Conservation (phyloP, 92 coral and sea anemone species). For the Epizoanthus illoricatus region DNA sequence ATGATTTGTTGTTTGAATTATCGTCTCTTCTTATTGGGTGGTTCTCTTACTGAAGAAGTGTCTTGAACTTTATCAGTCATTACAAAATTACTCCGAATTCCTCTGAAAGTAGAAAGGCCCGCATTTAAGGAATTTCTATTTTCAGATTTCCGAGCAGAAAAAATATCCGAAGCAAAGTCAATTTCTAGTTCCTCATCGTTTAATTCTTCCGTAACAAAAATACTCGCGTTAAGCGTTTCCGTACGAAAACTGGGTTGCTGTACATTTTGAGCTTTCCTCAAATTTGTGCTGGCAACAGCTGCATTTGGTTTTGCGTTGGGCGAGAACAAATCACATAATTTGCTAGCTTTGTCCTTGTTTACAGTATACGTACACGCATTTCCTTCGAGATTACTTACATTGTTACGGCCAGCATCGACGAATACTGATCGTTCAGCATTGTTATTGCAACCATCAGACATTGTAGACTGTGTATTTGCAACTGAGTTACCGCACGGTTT, state of each 20-base stretch:
- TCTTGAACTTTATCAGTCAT: neutral
- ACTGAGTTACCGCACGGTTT: neutral
- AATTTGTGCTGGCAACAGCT: neutral
- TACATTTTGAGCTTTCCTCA: neutral
- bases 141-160: neutral
- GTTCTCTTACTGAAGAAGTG: neutral
- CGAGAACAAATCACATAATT: neutral
- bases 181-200: slow-evolving; percentile 77
- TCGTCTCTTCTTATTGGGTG: slow-evolving; percentile 14
- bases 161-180: slow-evolving; percentile 57
- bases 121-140: neutral
- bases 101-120: neutral
- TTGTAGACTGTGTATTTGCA: neutral
- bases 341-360: neutral
- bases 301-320: neutral
- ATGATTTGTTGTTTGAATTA: neutral
- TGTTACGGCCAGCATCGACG: too few relatives aligned
- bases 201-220: slow-evolving; percentile 72
- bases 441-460: neutral
- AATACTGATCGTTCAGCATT: neutral
- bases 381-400: neutral
- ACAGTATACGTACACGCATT: neutral
- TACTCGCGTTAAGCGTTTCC: slow-evolving; percentile 9
- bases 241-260: neutral
- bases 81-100: neutral